A percentile compares a stretch with the other conserved stretches of the same genome.
Conservation (phyloP, 2,797 vertebrate species). For the Coregonus ussuriensis region DNA sequence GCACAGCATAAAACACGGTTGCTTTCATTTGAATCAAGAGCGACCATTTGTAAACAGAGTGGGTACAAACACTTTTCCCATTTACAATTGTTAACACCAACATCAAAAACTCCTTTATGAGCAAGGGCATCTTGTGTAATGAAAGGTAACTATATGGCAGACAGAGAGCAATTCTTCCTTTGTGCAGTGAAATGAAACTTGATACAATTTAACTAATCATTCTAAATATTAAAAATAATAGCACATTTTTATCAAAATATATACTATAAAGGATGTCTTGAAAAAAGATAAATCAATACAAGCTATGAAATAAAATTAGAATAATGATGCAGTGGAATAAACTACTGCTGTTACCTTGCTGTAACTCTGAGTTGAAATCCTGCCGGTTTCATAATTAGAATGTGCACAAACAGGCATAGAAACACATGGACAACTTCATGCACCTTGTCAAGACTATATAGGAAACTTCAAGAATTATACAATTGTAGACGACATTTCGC, state of each 20-base stretch:
- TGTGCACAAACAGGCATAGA: slow-evolving; percentile 60
- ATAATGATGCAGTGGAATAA: slow-evolving; percentile 5
- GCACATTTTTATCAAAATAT: slow-evolving; percentile 7
- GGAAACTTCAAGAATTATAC: slow-evolving; percentile 50
- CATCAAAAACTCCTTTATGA: not conserved
- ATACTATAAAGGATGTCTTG: not conserved
- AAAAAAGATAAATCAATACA: not conserved
- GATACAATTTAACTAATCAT: not conserved
- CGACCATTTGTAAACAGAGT: slow-evolving; percentile 49
- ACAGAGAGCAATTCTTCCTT: not conserved
- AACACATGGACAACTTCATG: slow-evolving; percentile 68
- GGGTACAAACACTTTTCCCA: slow-evolving; percentile 17
- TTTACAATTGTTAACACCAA: slow-evolving; percentile 6
- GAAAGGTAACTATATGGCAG: not conserved
- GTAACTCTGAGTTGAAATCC: slow-evolving; percentile 4
- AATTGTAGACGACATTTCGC: slow-evolving; percentile 48
- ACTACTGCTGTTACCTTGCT: not conserved
- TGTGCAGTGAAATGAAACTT: not conserved
- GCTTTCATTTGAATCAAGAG: slow-evolving; percentile 42
- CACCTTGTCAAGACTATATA: slow-evolving; percentile 54
- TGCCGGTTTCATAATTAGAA: slow-evolving; percentile 19
- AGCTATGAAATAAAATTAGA: slow-evolving; percentile 30
- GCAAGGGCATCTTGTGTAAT: slow-evolving; percentile 1
- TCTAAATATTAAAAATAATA: slow-evolving; percentile 9
- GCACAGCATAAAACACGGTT: slow-evolving; percentile 44